These are phyloP conservation scores for Pygoscelis adeliae DNA, from an alignment of 2,113 vertebrate species.

Conservation along the genomic window DNA sequence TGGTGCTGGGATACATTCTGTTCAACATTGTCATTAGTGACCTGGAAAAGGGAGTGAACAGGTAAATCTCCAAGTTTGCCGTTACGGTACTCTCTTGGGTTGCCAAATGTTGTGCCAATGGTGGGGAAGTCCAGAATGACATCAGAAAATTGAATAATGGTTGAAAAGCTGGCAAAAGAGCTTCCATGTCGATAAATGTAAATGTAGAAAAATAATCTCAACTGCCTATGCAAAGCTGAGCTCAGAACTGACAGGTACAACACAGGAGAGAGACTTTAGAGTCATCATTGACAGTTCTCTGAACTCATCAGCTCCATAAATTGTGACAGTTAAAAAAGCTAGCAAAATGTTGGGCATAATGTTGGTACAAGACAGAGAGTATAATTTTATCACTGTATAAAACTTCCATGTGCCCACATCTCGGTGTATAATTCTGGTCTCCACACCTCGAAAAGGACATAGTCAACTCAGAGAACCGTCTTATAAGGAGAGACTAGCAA, in stretches of 20 bases:
- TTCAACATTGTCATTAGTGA: neutral
- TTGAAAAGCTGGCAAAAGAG: neutral
- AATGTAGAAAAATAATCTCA: neutral
- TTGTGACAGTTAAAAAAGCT: neutral
- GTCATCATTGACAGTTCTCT: neutral
- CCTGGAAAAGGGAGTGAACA: neutral
- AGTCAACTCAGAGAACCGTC: neutral
- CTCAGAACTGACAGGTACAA: neutral
- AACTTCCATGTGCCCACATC: neutral
- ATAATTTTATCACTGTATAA: neutral
- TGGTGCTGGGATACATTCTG: neutral
- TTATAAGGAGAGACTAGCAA: neutral
- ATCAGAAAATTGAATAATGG: neutral
- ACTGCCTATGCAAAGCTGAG: neutral
- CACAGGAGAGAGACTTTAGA: neutral
- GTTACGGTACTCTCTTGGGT: neutral
- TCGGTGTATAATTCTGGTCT: neutral
- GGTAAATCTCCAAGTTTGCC: neutral
- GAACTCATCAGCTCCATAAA: neutral
- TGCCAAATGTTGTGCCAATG: neutral
- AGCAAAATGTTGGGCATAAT: neutral
- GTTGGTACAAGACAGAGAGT: neutral
- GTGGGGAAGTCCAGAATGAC: neutral
- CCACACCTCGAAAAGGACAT: neutral
- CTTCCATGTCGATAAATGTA: neutral